Evolutionary conservation across 2,797 vertebrate species (phyloP).

Genomic region (Cynopterus sphinx): DNA sequence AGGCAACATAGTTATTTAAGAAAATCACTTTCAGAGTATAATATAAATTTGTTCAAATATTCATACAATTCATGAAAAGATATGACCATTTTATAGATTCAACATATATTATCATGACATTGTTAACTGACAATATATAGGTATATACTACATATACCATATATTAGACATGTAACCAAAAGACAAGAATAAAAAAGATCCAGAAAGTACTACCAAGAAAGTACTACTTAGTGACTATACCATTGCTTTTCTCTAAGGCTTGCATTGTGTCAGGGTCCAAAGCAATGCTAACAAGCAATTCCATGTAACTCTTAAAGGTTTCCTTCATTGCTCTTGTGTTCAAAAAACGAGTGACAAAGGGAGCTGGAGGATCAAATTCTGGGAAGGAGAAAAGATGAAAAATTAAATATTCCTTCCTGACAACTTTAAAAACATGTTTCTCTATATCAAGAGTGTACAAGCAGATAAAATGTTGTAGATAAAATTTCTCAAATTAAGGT

Average conservation of each 20-base stretch:
- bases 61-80: constrained; percentile 23
- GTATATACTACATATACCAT: not conserved
- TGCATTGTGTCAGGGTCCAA: constrained; percentile 94
- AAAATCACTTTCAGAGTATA: constrained; percentile 23
- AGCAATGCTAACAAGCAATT: constrained; percentile 94
- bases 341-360: constrained; percentile 92
- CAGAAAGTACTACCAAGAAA: constrained; percentile 25
- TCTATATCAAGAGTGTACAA: not conserved
- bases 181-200: constrained; percentile 13
- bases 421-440: constrained; percentile 5
- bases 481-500: not conserved
- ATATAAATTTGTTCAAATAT: constrained; percentile 20
- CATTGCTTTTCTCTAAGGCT: constrained; percentile 94
- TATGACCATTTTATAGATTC: not conserved
- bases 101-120: not conserved
- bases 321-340: constrained; percentile 99
- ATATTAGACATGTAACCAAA: not conserved
- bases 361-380: constrained; percentile 91
- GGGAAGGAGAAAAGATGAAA: constrained; percentile 72
- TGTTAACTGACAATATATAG: constrained; percentile 31
- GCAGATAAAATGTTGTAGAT: not conserved
- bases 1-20: not conserved
- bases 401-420: constrained; percentile 8
- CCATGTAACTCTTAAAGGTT: constrained; percentile 97
- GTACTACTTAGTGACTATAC: constrained; percentile 83